Evolutionary conservation across 2,113 vertebrate genomes (phyloP).

Genomic region (Sigmodon hispidus): DNA sequence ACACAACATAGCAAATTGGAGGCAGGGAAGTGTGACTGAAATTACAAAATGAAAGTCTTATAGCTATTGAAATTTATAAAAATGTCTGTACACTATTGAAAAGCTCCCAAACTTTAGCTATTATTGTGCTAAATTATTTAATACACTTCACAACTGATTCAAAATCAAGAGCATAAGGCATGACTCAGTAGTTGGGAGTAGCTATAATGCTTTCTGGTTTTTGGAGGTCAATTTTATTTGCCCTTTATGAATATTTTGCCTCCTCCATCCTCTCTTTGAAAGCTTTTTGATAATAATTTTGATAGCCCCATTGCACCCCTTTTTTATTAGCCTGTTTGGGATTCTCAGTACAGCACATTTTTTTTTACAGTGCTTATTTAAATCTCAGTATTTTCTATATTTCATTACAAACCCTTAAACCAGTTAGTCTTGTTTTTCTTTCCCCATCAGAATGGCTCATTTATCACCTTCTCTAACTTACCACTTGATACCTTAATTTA

Average conservation of each 20-base stretch:
- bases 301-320: not conserved
- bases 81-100: not conserved
- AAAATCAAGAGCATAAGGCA: not conserved
- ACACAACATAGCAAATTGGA: not conserved
- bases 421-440: not conserved
- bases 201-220: not conserved
- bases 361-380: not conserved
- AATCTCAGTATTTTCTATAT: not conserved
- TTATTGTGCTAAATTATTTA: conserved; percentile 11
- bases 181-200: not conserved
- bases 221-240: conserved; percentile 18
- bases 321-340: not conserved
- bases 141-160: not conserved
- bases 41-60: conserved; percentile 24
- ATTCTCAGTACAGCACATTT: not conserved
- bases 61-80: conserved; percentile 4
- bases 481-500: not conserved
- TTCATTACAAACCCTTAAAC: not conserved
- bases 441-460: not conserved
- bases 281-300: conserved; percentile 14
- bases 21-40: not conserved
- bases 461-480: not conserved
- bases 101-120: not conserved
- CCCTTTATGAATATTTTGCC: not conserved
- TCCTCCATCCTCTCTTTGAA: not conserved